These are phyloP conservation scores for Calephelis perditalis DNA, from an alignment of 2,888 invertebrate genomes.

Conservation along the genomic window DNA sequence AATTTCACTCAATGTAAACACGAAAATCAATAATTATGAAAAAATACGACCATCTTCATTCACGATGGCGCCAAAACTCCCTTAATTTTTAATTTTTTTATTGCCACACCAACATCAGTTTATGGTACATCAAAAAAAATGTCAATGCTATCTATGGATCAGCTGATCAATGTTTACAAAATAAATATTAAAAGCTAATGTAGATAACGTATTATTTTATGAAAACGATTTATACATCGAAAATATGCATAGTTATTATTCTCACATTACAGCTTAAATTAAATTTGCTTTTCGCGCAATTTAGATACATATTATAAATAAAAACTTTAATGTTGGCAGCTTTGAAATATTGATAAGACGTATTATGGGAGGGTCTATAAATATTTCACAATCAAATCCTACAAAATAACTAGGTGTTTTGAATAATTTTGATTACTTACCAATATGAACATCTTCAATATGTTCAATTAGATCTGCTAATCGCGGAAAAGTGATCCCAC, in stretches of 20 bases:
- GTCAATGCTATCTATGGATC: constrained; percentile 20
- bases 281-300: constrained; percentile 36
- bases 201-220: too few species aligned
- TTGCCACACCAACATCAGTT: not conserved
- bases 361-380: constrained; percentile 54
- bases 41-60: too few species aligned
- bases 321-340: constrained; percentile 64
- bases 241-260: not conserved
- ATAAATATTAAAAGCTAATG: constrained; percentile 7
- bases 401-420: constrained; percentile 30
- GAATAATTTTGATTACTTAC: constrained; percentile 75
- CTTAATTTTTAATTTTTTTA: too few species aligned
- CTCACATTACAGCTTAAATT: constrained; percentile 9
- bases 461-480: constrained; percentile 90
- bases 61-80: too few species aligned
- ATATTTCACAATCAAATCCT: constrained; percentile 44
- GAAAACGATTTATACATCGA: too few species aligned
- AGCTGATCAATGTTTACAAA: constrained; percentile 35
- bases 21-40: too few species aligned
- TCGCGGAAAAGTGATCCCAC: constrained; percentile 89
- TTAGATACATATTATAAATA: constrained; percentile 40
- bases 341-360: constrained; percentile 64
- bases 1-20: too few species aligned
- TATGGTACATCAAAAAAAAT: not conserved
- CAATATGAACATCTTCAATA: constrained; percentile 92